phyloP scores from a whole-genome alignment of 2,888 invertebrate species.

The Microctonus hyperodae region DNA sequence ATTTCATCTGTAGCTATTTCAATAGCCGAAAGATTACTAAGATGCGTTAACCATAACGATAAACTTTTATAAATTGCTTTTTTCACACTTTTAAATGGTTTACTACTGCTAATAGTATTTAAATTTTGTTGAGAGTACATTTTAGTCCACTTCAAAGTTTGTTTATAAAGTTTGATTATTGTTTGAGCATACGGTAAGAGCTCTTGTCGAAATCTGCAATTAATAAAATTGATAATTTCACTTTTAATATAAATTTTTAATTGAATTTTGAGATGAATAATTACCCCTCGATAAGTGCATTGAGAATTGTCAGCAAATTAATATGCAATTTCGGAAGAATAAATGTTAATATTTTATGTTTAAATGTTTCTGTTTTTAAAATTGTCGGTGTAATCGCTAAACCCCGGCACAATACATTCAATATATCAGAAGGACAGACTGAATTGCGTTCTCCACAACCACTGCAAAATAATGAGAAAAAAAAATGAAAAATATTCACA shows the following conservation, averaged over 20 bases:
- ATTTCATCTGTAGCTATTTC: constrained; percentile 52
- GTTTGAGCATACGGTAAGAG: constrained; percentile 50
- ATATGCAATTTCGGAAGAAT: constrained; percentile 53
- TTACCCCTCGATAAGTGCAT: constrained; percentile 54
- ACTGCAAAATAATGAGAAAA: constrained; percentile 42
- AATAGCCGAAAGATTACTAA: constrained; percentile 50
- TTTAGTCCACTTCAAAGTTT: constrained; percentile 54
- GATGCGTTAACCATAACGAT: constrained; percentile 49
- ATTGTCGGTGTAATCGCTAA: constrained; percentile 51
- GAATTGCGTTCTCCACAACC: constrained; percentile 49
- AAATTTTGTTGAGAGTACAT: constrained; percentile 35
- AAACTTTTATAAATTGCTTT: constrained; percentile 51
- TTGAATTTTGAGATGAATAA: constrained; percentile 7
- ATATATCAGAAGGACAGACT: constrained; percentile 49
- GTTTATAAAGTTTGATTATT: constrained; percentile 51
- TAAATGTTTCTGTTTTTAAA: constrained; percentile 44
- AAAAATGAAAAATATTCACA: background rate
- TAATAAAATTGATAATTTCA: background rate
- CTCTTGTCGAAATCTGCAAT: constrained; percentile 51
- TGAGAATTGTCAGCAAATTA: constrained; percentile 48
- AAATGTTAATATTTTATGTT: constrained; percentile 48
- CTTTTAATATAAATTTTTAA: background rate
- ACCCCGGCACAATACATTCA: constrained; percentile 52
- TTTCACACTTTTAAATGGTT: constrained; percentile 48
- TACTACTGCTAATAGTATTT: constrained; percentile 44